phyloP scores from a whole-genome alignment of 2,888 invertebrate genomes.

The Microchrysa polita region DNA sequence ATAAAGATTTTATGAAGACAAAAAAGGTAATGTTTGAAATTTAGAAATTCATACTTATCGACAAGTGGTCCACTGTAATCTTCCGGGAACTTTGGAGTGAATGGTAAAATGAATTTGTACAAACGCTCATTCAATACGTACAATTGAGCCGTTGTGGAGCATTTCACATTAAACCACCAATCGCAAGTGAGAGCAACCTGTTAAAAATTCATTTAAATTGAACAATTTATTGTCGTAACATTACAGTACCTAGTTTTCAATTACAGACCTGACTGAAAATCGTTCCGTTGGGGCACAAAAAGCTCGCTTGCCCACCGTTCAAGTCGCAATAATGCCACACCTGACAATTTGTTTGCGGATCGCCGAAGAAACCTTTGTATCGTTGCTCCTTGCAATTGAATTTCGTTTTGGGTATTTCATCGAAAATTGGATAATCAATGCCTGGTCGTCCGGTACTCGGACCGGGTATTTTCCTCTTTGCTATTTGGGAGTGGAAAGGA shows the following conservation, averaged over 20 bases:
- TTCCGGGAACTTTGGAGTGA: slow-evolving; percentile 88
- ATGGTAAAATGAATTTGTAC: slow-evolving; percentile 87
- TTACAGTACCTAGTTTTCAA: not conserved
- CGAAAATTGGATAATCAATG: slow-evolving; percentile 82
- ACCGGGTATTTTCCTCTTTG: slow-evolving; percentile 65
- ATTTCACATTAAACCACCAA: slow-evolving; percentile 94
- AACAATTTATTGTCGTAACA: no score
- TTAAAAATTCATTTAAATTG: slow-evolving; percentile 9
- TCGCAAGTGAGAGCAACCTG: slow-evolving; percentile 84
- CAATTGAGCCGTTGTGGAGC: slow-evolving; percentile 82
- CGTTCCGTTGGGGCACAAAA: slow-evolving; percentile 89
- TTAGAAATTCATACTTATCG: slow-evolving; percentile 71
- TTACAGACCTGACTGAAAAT: slow-evolving; percentile 80
- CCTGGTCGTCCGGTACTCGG: slow-evolving; percentile 69
- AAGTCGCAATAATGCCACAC: slow-evolving; percentile 94
- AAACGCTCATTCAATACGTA: slow-evolving; percentile 89
- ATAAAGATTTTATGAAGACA: no score
- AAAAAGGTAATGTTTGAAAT: slow-evolving; percentile 1
- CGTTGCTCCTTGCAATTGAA: slow-evolving; percentile 86
- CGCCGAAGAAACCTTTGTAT: slow-evolving; percentile 91
- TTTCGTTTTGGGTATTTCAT: slow-evolving; percentile 77
- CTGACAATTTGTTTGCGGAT: slow-evolving; percentile 87
- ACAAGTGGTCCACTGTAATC: slow-evolving; percentile 89
- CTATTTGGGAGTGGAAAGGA: not conserved
- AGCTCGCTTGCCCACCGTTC: slow-evolving; percentile 89